phyloP scores from a whole-genome alignment of 2,797 vertebrate genomes.

The Alauda arvensis region DNA sequence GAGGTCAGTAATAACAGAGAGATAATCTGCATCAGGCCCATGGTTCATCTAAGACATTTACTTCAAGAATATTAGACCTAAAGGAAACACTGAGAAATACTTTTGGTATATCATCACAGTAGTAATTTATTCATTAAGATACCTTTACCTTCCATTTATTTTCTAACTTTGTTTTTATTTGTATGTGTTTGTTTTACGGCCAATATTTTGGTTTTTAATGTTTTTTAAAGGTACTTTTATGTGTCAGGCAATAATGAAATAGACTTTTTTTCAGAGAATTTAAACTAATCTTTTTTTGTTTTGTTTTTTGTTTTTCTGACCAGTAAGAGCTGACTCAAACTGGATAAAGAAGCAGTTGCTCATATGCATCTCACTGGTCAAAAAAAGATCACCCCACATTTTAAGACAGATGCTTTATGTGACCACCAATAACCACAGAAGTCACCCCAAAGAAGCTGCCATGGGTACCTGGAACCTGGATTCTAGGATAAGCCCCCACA shows the following conservation, averaged over 20 bases:
- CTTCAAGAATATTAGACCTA: too few species aligned
- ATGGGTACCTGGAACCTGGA: background rate
- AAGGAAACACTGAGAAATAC: too few species aligned
- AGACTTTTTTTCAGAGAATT: background rate
- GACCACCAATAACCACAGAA: background rate
- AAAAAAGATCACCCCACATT: background rate
- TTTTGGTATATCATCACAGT: too few species aligned
- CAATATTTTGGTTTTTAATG: too few species aligned
- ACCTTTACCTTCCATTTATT: too few species aligned
- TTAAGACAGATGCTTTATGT: background rate
- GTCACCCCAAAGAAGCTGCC: background rate
- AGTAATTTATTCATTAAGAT: too few species aligned
- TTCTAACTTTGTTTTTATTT: too few species aligned
- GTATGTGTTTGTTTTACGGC: too few species aligned
- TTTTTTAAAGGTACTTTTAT: background rate
- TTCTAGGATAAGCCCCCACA: too few species aligned
- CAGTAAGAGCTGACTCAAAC: background rate
- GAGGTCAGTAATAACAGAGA: too few species aligned
- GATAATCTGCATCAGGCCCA: too few species aligned
- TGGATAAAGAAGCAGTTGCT: background rate
- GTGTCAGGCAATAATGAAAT: background rate
- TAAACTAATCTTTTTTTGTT: accelerated
- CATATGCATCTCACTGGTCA: accelerated
- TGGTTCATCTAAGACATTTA: too few species aligned
- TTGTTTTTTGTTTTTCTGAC: background rate